Evolutionary conservation across 2,888 invertebrate genomes (phyloP), one percentile per base, ranked within the genome.

Genomic region (Megaustenia siamemsis): DNA sequence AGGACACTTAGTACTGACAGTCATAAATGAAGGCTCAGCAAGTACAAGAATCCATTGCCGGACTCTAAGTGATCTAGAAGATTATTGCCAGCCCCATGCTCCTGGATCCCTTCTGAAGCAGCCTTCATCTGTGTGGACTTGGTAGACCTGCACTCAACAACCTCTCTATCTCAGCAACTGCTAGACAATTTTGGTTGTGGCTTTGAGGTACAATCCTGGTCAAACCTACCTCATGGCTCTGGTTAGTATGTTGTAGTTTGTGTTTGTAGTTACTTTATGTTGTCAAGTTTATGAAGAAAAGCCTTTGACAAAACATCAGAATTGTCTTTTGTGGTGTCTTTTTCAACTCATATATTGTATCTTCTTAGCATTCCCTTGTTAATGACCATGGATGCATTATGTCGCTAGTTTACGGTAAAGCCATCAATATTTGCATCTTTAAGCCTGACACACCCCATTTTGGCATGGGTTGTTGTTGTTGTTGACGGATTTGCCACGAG

Each of bases 181-280:
- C 87, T 86, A 77, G 84, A 89, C 0, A 92, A 90, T 53, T 94
- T 93, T 88, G 92, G 92, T 18, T 93, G 94, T 28, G 95, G 95
- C 5, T 93, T 95, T 88, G 94, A 94, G 88, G 86, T 95, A 66
- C 91, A 93, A 76, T 92, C 94, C 32, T 95, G 94, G 94, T 94
- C 95, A 10, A 90, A 93, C 77, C 90, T 95, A 45, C 95, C 95
- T 0, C 94, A 94, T 86, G 95, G 95, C 18, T 95, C 95, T 86
- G 95, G 94, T 93, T 81, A 43, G 28, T 66, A 32, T 49, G 21
- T 28, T 73, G 24, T 4, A n/a, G n/a, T 71, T 1, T 71, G 10
- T 10, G 43, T 69, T 90, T 91, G 24, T 87, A 90, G 60, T 69
- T 93, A 24, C 87, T 90, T 35, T 49, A 85, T 93, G 66, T n/a